Conservation (phyloP, 2,888 invertebrate genomes). For the Cyrtodaria siliqua region DNA sequence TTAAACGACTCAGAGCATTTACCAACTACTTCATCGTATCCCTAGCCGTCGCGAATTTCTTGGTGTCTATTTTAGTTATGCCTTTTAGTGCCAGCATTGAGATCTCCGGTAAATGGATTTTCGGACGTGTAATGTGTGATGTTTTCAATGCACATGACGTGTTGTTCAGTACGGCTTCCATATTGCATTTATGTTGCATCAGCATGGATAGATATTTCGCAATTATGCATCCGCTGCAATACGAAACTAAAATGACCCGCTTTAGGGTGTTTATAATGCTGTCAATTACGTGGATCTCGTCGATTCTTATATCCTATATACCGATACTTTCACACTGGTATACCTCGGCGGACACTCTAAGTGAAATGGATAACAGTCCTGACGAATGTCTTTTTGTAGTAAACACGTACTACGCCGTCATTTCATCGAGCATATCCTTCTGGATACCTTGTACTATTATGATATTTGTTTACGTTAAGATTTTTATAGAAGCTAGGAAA, state of each 20-base stretch:
- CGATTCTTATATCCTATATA: slow-evolving; percentile 96
- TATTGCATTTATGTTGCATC: slow-evolving; percentile 97
- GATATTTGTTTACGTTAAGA: slow-evolving; percentile 84
- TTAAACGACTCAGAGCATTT: slow-evolving; percentile 91
- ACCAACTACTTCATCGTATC: slow-evolving; percentile 99
- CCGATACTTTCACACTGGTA: slow-evolving; percentile 98
- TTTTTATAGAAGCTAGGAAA: slow-evolving; percentile 82
- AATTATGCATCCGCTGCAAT: slow-evolving; percentile 97
- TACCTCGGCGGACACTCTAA: slow-evolving; percentile 91
- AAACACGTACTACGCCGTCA: slow-evolving; percentile 83
- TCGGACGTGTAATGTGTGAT: slow-evolving; percentile 96
- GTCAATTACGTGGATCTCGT: slow-evolving; percentile 94
- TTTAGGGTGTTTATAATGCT: slow-evolving; percentile 89
- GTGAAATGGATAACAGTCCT: slow-evolving; percentile 71
- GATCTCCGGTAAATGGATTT: slow-evolving; percentile 92
- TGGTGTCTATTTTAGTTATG: slow-evolving; percentile 90
- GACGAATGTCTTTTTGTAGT: slow-evolving; percentile 83
- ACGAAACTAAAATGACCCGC: slow-evolving; percentile 97
- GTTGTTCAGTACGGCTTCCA: slow-evolving; percentile 94
- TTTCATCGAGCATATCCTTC: slow-evolving; percentile 85
- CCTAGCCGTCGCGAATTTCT: slow-evolving; percentile 96
- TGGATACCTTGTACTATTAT: slow-evolving; percentile 85
- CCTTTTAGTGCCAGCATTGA: slow-evolving; percentile 85
- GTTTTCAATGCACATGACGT: slow-evolving; percentile 98
- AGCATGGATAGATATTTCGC: slow-evolving; percentile 92